Percentiles rank a stretch among this genome's conserved stretches.
These are phyloP conservation scores for Cephonodes hylas DNA, from an alignment of 2,888 invertebrate species.

Conservation along the genomic window DNA sequence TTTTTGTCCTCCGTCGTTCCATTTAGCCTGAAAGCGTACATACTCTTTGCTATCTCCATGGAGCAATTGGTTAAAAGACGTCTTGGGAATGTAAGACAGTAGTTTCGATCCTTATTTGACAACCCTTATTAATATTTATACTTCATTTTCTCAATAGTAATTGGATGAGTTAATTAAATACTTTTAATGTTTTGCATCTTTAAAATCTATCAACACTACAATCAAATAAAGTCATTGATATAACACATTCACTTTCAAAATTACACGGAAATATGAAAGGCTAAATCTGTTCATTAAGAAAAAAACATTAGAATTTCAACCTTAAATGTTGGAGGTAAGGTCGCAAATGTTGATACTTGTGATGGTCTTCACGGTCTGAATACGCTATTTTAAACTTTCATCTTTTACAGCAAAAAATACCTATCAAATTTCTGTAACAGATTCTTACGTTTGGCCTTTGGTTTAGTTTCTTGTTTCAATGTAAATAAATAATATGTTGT, in stretches of 20 bases:
- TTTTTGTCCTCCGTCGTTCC: too few species aligned
- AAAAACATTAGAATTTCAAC: not conserved
- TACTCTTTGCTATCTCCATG: too few species aligned
- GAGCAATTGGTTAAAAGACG: too few species aligned
- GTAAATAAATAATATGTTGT: not conserved
- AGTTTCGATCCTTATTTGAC: too few species aligned
- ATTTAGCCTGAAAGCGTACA: too few species aligned
- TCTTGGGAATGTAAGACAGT: too few species aligned
- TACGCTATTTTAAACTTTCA: not conserved
- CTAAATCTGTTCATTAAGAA: not conserved
- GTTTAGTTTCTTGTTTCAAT: not conserved
- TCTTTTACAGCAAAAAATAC: not conserved
- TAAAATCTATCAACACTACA: not conserved
- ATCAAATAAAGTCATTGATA: not conserved
- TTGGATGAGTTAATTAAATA: too few species aligned
- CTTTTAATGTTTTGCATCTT: not conserved
- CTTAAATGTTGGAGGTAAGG: not conserved
- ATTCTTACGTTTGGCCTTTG: not conserved
- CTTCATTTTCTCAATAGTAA: too few species aligned
- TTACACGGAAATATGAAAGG: not conserved
- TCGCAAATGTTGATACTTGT: not conserved
- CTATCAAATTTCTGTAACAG: not conserved
- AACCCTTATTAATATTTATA: too few species aligned
- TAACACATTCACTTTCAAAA: constrained; percentile 7
- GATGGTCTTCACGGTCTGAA: not conserved